Base-by-base conservation (phyloP, 2,888 invertebrate genomes). In the Actias luna region DNA sequence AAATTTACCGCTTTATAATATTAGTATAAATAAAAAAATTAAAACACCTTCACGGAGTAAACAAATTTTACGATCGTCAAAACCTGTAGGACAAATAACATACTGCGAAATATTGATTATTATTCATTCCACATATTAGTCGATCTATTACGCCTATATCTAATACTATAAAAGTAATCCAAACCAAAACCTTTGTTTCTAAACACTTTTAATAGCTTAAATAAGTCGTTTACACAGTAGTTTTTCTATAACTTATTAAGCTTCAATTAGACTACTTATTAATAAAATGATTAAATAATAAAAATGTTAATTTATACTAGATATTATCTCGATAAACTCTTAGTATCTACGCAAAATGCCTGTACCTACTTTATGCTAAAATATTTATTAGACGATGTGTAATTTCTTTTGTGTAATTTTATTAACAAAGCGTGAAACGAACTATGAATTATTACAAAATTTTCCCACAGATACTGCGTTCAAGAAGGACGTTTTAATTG, bases 1-100 rank as follows among this genome's bases (percentile, higher is more conserved):
- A n/a, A n/a, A n/a, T n/a, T n/a, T n/a, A n/a, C n/a, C n/a, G n/a
- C n/a, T n/a, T n/a, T n/a, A n/a, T n/a, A n/a, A n/a, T n/a, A n/a
- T n/a, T n/a, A n/a, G n/a, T n/a, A n/a, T n/a, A n/a, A 74, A 73
- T 79, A 74, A 74, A 70, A 67, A 75, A 75, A 74, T 62, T 58
- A 39, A 61, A 62, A 42, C 58, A 50, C 46, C 25, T 50, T 2
- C 22, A 25, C 25, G 12, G 25, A 25, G 10, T 50, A 12, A 50
- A 50, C 2, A 25, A 50, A 50, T 18, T 18, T 7, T 39, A 5
- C n/a, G n/a, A n/a, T n/a, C 5, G n/a, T n/a, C 5, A 39, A 39
- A 1, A 39, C n/a, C 5, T n/a, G n/a, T n/a, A n/a, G n/a, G n/a
- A 39, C 39, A 39, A 39, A 39, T 1, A n/a, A 18, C 4, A 42